Percentiles rank a stretch among this genome's conserved stretches.
Evolutionary conservation across 2,797 vertebrate genomes (phyloP).

Genomic region (Gambusia yucatana): DNA sequence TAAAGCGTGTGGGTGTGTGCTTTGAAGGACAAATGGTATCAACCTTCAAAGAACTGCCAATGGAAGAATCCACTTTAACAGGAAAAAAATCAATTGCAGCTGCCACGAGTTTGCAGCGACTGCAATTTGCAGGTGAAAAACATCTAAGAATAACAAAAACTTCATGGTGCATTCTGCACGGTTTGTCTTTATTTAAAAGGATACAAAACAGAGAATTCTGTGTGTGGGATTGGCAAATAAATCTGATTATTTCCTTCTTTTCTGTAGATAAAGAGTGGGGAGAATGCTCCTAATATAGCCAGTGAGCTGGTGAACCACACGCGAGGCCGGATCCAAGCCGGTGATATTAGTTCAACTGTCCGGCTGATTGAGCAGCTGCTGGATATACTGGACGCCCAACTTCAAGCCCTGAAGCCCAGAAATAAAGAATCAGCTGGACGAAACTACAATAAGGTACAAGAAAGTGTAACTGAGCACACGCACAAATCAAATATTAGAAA

Average conservation of each 20-base stretch:
- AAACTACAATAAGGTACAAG: slow-evolving; percentile 92
- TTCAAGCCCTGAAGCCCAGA: slow-evolving; percentile 90
- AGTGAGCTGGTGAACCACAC: slow-evolving; percentile 93
- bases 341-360: slow-evolving; percentile 93
- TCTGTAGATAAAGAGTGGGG: slow-evolving; percentile 91
- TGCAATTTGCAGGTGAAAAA: slow-evolving; percentile 64
- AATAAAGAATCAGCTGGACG: slow-evolving; percentile 91
- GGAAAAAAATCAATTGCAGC: slow-evolving; percentile 65
- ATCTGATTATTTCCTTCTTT: slow-evolving; percentile 25
- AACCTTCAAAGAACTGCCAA: slow-evolving; percentile 39
- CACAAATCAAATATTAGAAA: slow-evolving; percentile 45
- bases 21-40: slow-evolving; percentile 41
- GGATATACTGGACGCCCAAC: slow-evolving; percentile 93
- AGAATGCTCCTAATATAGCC: slow-evolving; percentile 94
- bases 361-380: slow-evolving; percentile 93
- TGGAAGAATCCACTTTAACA: slow-evolving; percentile 54
- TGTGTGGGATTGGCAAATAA: not conserved
- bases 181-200: slow-evolving; percentile 48
- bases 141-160: slow-evolving; percentile 36
- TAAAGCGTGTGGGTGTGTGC: slow-evolving; percentile 27
- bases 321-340: slow-evolving; percentile 90
- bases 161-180: slow-evolving; percentile 47
- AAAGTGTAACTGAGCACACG: slow-evolving; percentile 11
- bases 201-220: slow-evolving; percentile 13
- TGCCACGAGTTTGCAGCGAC: slow-evolving; percentile 48